Conservation (phyloP, 2,113 vertebrate species). For the Noctilio leporinus region DNA sequence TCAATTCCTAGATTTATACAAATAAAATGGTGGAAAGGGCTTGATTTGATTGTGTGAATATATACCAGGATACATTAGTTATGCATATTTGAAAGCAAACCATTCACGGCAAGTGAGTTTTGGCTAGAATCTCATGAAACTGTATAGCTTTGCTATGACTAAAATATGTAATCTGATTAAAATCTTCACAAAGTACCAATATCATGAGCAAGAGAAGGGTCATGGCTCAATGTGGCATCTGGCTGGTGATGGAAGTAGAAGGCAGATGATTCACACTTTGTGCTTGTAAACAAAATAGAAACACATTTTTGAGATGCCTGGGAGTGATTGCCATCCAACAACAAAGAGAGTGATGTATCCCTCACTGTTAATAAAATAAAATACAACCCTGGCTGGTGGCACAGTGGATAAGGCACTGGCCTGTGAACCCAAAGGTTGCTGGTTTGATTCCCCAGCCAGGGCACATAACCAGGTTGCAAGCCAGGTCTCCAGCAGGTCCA, state of each 20-base stretch:
- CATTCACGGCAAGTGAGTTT: neutral
- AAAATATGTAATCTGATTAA: neutral
- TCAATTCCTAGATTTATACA: neutral
- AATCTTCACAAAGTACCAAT: neutral
- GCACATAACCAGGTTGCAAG: too few relatives aligned
- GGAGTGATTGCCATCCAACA: neutral
- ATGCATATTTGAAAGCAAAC: neutral
- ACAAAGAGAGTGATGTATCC: neutral
- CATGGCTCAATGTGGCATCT: neutral
- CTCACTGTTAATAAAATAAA: neutral
- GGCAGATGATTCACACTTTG: fast-evolving
- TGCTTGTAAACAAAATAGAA: neutral
- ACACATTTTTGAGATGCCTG: neutral
- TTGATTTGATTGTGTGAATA: neutral
- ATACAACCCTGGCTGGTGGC: too few relatives aligned
- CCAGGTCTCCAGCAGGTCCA: too few relatives aligned
- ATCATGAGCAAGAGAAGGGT: neutral
- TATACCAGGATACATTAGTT: neutral
- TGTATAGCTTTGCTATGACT: neutral
- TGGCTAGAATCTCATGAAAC: neutral
- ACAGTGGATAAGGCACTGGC: too few relatives aligned
- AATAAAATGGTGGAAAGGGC: neutral
- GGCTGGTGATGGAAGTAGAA: neutral
- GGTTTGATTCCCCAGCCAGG: too few relatives aligned
- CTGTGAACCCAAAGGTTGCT: too few relatives aligned